Evolutionary conservation across 2,888 invertebrate genomes (phyloP).

Genomic region (Sminthurinus aureus): DNA sequence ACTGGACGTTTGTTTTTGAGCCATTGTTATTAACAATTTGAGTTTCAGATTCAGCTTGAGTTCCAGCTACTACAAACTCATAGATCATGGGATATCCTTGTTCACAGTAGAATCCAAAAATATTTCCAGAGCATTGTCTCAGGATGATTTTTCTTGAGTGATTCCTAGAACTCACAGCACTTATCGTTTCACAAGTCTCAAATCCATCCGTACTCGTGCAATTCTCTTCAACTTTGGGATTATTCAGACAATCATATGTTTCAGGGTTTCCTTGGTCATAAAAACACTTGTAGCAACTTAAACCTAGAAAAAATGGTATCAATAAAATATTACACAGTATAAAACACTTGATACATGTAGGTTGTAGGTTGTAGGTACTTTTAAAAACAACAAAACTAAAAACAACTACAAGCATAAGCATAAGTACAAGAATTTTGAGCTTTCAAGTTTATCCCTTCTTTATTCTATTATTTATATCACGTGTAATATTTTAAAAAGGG

Average conservation of each 20-base stretch:
- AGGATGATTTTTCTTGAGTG: neutral
- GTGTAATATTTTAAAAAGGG: too few species aligned
- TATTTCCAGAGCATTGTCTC: neutral
- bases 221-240: neutral
- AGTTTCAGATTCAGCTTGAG: too few species aligned
- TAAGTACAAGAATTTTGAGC: neutral
- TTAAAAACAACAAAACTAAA: too few species aligned
- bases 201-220: neutral
- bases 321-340: neutral
- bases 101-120: conserved; percentile 5
- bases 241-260: neutral
- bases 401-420: neutral
- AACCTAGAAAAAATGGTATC: neutral
- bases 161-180: neutral
- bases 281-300: neutral
- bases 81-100: neutral
- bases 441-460: neutral
- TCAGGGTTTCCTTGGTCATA: neutral
- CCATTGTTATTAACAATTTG: too few species aligned
- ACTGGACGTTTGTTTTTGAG: too few species aligned
- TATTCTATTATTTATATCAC: neutral
- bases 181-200: conserved; percentile 2
- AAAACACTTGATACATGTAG: too few species aligned
- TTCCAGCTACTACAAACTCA: neutral
- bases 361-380: too few species aligned